Conservation (phyloP, 2,888 invertebrate genomes). For the Lithophane socia region DNA sequence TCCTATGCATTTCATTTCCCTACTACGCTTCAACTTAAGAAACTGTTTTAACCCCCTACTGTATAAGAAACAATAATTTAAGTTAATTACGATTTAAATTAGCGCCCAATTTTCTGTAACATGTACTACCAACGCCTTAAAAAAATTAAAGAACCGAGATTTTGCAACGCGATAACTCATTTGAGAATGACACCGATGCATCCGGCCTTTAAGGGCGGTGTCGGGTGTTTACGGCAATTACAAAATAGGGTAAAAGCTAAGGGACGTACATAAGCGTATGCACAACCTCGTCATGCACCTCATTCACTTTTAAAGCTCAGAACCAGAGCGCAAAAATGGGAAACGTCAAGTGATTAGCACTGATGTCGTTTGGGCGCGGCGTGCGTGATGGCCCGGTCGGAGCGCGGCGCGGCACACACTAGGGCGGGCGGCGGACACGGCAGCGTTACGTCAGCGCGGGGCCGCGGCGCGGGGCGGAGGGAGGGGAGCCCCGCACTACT, state of each 20-base stretch:
- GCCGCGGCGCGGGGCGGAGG: conserved; percentile 75
- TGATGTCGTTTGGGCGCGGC: conserved; percentile 84
- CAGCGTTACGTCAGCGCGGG: conserved; percentile 89
- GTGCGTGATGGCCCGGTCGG: conserved; percentile 83
- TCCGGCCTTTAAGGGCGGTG: conserved; percentile 83
- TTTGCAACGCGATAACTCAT: conserved; percentile 84
- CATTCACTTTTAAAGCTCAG: conserved; percentile 84
- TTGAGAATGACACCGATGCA: conserved; percentile 86
- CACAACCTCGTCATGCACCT: conserved; percentile 83
- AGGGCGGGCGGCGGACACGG: conserved; percentile 88
- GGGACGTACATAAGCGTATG: conserved; percentile 73
- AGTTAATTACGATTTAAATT: conserved; percentile 32
- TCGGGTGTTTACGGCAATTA: conserved; percentile 71
- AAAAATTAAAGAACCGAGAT: conserved; percentile 74
- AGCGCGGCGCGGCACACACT: conserved; percentile 89
- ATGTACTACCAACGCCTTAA: conserved; percentile 59
- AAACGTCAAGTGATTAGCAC: conserved; percentile 89
- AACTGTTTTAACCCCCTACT: conserved; percentile 15
- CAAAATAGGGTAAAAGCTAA: conserved; percentile 66
- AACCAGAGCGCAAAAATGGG: conserved; percentile 81
- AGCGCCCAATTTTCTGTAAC: conserved; percentile 47
- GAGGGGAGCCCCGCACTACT: conserved; percentile 84
- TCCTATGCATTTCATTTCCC: conserved; percentile 46
- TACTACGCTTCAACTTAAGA: conserved; percentile 44
- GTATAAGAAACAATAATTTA: conserved; percentile 21